These are phyloP conservation scores for Equus quagga DNA, from an alignment of 2,113 vertebrate species.

Conservation along the genomic window DNA sequence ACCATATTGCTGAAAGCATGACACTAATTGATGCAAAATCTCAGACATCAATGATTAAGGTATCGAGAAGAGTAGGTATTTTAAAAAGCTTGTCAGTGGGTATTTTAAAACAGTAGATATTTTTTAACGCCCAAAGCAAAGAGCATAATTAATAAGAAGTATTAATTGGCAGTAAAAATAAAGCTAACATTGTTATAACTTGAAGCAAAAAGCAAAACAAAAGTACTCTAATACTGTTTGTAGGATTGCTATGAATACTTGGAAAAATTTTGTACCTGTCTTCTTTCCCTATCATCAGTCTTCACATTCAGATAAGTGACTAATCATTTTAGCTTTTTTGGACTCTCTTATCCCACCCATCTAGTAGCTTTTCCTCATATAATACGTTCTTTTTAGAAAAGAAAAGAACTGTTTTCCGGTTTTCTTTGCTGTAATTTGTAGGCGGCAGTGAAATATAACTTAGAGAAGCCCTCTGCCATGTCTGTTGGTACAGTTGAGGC, in stretches of 20 bases:
- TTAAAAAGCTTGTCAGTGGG: neutral
- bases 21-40: neutral
- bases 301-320: neutral
- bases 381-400: neutral
- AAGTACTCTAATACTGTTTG: neutral
- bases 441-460: neutral
- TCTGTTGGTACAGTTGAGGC: neutral
- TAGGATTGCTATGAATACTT: neutral
- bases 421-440: neutral
- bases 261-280: neutral
- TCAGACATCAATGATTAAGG: neutral
- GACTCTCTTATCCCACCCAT: neutral
- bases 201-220: neutral
- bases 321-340: neutral
- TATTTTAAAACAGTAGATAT: neutral
- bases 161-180: neutral
- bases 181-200: neutral
- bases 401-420: neutral
- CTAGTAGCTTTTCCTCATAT: neutral
- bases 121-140: conserved; percentile 32
- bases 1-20: neutral
- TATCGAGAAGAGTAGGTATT: neutral
- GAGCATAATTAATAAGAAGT: neutral
- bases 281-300: neutral
- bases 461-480: neutral